Conservation (phyloP, 2,113 vertebrate species). For the Entelurus aequoreus region DNA sequence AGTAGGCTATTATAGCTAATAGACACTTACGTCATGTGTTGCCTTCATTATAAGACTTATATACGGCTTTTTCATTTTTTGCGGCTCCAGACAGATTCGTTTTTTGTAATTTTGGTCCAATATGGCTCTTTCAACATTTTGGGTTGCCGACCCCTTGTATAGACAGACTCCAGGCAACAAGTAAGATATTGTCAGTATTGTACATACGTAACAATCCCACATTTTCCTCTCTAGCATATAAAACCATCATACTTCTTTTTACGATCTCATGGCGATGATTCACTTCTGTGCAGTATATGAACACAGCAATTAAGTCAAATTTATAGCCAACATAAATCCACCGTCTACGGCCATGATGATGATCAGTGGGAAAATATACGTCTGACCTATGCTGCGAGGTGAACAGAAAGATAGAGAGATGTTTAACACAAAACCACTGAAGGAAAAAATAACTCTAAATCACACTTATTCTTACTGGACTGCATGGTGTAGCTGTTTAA, state of each 20-base stretch:
- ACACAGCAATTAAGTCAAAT: constrained; percentile 58
- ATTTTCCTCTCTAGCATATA: neutral
- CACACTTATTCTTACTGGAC: neutral
- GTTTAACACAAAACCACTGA: constrained; percentile 13
- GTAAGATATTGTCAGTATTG: no score
- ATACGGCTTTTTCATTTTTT: no score
- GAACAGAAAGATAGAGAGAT: constrained; percentile 17
- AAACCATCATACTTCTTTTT: constrained; percentile 30
- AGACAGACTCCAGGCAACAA: neutral
- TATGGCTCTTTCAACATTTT: no score
- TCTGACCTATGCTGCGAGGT: constrained; percentile 35
- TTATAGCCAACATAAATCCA: constrained; percentile 45
- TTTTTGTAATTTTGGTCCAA: no score
- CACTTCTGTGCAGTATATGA: constrained; percentile 23
- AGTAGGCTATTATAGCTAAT: no score
- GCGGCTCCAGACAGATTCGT: no score
- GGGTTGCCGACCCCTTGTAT: no score
- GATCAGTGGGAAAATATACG: constrained; percentile 34
- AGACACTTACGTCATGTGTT: no score
- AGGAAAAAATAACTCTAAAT: neutral
- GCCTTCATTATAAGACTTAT: no score
- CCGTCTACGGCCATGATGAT: constrained; percentile 16
- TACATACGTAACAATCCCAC: no score
- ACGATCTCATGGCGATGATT: constrained; percentile 27
- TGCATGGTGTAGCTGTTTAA: no score